Conservation (phyloP, 2,113 vertebrate species). For the Hemibagrus wyckioides region DNA sequence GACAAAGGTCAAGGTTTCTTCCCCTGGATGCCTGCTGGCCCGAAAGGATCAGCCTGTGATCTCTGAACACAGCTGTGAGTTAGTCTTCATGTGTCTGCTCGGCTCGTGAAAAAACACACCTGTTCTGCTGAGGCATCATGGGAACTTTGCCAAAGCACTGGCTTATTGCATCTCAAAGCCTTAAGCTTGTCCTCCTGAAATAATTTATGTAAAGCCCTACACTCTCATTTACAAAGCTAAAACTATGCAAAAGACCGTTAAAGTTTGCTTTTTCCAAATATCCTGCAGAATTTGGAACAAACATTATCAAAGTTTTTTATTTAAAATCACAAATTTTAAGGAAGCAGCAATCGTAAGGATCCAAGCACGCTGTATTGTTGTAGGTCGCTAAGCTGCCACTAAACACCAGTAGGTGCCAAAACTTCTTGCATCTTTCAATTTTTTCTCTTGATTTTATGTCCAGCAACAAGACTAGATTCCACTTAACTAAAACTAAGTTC, state of each 20-base stretch:
- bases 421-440: background rate
- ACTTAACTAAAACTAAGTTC: too few species aligned
- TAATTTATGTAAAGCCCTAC: background rate
- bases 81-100: conserved; percentile 58
- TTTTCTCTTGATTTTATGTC: background rate
- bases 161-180: background rate
- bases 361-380: background rate
- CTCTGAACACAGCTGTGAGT: conserved; percentile 65
- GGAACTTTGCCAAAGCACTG: conserved; percentile 39
- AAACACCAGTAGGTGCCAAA: background rate
- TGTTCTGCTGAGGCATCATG: conserved; percentile 65
- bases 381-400: background rate
- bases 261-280: too few species aligned
- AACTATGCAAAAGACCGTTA: background rate
- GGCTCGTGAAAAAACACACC: conserved; percentile 65
- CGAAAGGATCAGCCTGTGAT: conserved; percentile 62
- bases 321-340: too few species aligned
- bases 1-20: conserved; percentile 67
- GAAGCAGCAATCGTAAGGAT: background rate
- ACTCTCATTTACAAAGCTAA: background rate
- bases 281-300: too few species aligned
- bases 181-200: background rate
- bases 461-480: background rate
- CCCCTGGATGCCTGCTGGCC: conserved; percentile 47
- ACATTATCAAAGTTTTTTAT: too few species aligned